Percentiles rank a stretch among this genome's conserved stretches.
Evolutionary conservation across 2,888 invertebrate genomes (phyloP).

Genomic region (Cataglyphis altisquamis): DNA sequence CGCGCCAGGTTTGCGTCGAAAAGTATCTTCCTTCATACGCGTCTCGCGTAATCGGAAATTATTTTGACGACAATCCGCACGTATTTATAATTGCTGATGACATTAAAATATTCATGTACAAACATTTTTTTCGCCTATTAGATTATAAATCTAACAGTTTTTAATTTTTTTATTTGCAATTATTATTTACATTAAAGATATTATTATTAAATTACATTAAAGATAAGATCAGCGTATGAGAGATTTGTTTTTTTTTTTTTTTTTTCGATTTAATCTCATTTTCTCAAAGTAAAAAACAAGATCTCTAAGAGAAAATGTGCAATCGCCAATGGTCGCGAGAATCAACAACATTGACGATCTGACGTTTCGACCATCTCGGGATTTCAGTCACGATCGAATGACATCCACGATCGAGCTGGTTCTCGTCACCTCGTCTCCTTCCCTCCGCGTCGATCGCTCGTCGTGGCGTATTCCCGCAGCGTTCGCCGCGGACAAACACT

Average conservation of each 20-base stretch:
- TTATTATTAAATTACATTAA: not conserved
- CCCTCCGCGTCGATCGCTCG: slow-evolving; percentile 44
- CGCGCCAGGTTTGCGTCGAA: slow-evolving; percentile 15
- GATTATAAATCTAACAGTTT: not conserved
- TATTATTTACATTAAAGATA: not conserved
- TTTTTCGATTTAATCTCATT: not conserved
- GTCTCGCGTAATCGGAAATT: not conserved
- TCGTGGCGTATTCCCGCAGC: slow-evolving; percentile 64
- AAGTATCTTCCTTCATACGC: not conserved
- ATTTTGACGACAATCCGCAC: slow-evolving; percentile 16
- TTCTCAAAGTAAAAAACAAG: not conserved
- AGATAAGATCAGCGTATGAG: not conserved
- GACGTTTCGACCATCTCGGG: slow-evolving; percentile 35
- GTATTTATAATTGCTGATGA: not conserved
- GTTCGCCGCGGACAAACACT: slow-evolving; percentile 53
- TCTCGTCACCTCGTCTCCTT: slow-evolving; percentile 69
- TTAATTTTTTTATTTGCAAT: not conserved
- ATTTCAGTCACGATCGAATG: slow-evolving; percentile 72
- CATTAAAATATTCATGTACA: not conserved
- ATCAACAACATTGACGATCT: slow-evolving; percentile 10
- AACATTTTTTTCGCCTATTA: not conserved
- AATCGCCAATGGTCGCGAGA: slow-evolving; percentile 6
- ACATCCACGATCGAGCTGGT: slow-evolving; percentile 72
- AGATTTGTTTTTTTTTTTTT: not conserved
- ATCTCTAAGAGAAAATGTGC: slow-evolving; percentile 25